These are phyloP conservation scores for Crossaster papposus DNA, from an alignment of 53 echinoderm and acorn worm genomes.

Conservation along the genomic window DNA sequence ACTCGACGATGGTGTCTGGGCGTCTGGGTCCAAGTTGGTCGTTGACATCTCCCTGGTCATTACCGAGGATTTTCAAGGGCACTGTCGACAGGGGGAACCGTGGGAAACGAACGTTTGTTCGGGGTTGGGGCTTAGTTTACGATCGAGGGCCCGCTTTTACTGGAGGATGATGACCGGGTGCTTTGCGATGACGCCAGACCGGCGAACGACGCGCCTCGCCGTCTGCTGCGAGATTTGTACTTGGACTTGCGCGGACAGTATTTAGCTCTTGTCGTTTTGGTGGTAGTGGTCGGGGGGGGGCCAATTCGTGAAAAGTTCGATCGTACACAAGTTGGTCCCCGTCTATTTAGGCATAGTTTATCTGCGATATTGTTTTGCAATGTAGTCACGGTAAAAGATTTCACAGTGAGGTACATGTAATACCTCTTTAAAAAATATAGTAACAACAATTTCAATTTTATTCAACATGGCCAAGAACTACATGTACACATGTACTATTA, in stretches of 20 bases:
- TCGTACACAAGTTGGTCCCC: too few relatives aligned
- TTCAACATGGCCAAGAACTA: too few relatives aligned
- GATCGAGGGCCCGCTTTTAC: background rate
- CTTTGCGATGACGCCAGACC: background rate
- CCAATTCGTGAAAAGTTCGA: too few relatives aligned
- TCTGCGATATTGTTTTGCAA: too few relatives aligned
- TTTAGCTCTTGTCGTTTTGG: too few relatives aligned
- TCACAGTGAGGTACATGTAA: too few relatives aligned
- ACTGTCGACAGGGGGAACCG: constrained; percentile 31
- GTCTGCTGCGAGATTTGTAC: background rate
- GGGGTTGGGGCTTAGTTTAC: background rate
- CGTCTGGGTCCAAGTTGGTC: background rate
- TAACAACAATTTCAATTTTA: too few relatives aligned
- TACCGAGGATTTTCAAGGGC: constrained; percentile 4
- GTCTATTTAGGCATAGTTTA: too few relatives aligned
- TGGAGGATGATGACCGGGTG: background rate
- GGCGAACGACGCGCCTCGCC: background rate
- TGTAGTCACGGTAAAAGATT: too few relatives aligned
- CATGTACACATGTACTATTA: too few relatives aligned
- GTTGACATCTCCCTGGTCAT: constrained; percentile 17
- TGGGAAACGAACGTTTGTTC: constrained; percentile 15
- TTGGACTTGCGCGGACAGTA: background rate
- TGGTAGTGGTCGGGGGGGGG: background rate
- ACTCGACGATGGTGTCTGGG: background rate
- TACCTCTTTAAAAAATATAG: too few relatives aligned